Evolutionary conservation across 2,888 invertebrate species (phyloP).

Genomic region (Brachyptera putata): DNA sequence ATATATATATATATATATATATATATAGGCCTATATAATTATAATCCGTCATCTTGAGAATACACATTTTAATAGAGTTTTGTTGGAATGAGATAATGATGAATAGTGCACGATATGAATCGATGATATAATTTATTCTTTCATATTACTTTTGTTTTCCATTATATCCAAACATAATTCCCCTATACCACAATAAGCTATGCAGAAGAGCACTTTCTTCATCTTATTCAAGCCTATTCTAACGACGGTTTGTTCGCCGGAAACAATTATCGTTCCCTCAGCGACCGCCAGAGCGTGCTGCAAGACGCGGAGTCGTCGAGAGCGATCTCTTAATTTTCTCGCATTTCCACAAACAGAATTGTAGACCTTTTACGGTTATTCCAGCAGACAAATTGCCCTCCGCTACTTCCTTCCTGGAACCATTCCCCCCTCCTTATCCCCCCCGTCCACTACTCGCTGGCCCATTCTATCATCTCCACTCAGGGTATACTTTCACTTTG

Average conservation of each 20-base stretch:
- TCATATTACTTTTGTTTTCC: too few species aligned
- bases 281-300: background rate
- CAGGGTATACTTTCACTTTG: background rate
- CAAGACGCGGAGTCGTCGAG: background rate
- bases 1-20: too few species aligned
- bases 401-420: slow-evolving; percentile 15
- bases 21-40: too few species aligned
- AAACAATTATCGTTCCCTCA: background rate
- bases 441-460: background rate
- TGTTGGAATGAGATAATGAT: too few species aligned
- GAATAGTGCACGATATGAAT: too few species aligned
- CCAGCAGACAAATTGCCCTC: slow-evolving; percentile 12
- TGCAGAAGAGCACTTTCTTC: too few species aligned
- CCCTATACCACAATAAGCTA: too few species aligned
- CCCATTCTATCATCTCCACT: background rate
- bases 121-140: too few species aligned
- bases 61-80: too few species aligned
- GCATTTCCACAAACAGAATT: slow-evolving; percentile 20
- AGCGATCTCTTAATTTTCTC: slow-evolving; percentile 14
- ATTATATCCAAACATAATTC: too few species aligned
- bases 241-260: background rate
- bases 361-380: slow-evolving; percentile 18
- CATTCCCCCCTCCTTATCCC: background rate
- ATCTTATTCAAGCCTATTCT: too few species aligned
- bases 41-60: too few species aligned